Base-by-base conservation (phyloP, 2,888 invertebrate species). In the Drosophila nigritarsus region DNA sequence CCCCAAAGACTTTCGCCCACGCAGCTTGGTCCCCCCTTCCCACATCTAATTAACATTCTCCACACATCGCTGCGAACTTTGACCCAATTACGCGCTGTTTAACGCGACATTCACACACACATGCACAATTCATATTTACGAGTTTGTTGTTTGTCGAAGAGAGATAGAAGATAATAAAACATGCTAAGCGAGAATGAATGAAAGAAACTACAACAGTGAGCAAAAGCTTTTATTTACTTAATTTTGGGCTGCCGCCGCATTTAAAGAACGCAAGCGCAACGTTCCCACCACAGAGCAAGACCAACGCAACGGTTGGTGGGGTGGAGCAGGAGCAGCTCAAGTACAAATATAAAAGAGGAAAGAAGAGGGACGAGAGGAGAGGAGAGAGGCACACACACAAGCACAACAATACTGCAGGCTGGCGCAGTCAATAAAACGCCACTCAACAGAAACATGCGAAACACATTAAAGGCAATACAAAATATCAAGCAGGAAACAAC, bases 381-480 rank as follows among this genome's bases (percentile, higher is more conserved):
- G 38, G 50, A 49, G 32, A 66, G 34, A 64, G 40, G 32, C 32
- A 36, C 58, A 62, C 36, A 24, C 48, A 65, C 27, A 29, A 24
- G 15, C 15, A 20, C 30, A 60, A 38, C 38, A 66, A 32, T 61
- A 71, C 59, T 75, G 76, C 71, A 78, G 72, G 72, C 76, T 80
- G 76, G 76, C 76, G 81, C 81, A 77, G 78, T 73, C 61, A 81
- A 80, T 78, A 80, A 81, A 80, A 71, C 58, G 78, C 81, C 78
- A 77, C 78, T 78, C 74, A 77, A 77, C 73, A 71, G 66, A 79
- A 87, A 86, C 85, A 86, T 87, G 89, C 87, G 87, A 86, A 86
- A 80, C 78, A 86, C 85, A 86, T 86, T 86, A 86, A 89, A 86
- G 82, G 79, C 79, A 89, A 89, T 89, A 89, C 45, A 83, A 83